Conservation (phyloP, 2,113 vertebrate genomes). For the Brachyhypopomus gauderio region DNA sequence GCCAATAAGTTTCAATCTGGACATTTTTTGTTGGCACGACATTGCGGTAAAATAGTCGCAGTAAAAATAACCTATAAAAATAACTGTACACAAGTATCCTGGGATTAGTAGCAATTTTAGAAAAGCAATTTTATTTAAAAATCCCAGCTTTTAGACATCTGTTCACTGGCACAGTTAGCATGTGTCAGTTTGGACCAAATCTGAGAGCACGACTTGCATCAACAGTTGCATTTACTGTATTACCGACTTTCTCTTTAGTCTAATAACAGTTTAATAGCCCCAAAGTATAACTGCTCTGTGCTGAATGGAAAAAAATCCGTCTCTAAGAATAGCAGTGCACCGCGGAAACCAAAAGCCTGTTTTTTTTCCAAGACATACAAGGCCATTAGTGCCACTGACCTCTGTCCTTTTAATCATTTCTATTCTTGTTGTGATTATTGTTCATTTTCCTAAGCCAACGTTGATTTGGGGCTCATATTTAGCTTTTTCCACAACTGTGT, state of each 20-base stretch:
- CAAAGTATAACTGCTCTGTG: too few relatives aligned
- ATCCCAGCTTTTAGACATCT: too few relatives aligned
- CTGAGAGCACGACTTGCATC: neutral
- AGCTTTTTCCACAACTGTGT: conserved; percentile 9
- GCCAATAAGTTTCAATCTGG: too few relatives aligned
- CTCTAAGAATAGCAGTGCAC: neutral
- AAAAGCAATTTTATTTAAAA: too few relatives aligned
- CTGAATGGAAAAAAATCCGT: conserved; percentile 31
- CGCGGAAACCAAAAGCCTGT: conserved; percentile 34
- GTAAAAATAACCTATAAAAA: too few relatives aligned
- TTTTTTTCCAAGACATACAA: conserved; percentile 33
- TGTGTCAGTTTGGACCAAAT: too few relatives aligned
- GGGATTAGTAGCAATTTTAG: too few relatives aligned
- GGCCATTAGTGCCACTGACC: conserved; percentile 32
- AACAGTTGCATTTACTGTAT: neutral
- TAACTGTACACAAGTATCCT: too few relatives aligned
- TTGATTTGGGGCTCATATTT: conserved; percentile 28
- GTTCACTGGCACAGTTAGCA: too few relatives aligned
- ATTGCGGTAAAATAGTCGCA: too few relatives aligned
- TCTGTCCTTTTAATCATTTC: conserved; percentile 12
- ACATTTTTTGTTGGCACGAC: too few relatives aligned
- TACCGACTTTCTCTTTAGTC: neutral
- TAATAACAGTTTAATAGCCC: neutral
- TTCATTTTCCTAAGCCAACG: conserved; percentile 19
- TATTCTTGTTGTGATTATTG: neutral